A percentile compares a stretch with the other conserved stretches of the same genome.
Conservation (phyloP, 2,113 vertebrate species). For the human (Homo sapiens) region DNA sequence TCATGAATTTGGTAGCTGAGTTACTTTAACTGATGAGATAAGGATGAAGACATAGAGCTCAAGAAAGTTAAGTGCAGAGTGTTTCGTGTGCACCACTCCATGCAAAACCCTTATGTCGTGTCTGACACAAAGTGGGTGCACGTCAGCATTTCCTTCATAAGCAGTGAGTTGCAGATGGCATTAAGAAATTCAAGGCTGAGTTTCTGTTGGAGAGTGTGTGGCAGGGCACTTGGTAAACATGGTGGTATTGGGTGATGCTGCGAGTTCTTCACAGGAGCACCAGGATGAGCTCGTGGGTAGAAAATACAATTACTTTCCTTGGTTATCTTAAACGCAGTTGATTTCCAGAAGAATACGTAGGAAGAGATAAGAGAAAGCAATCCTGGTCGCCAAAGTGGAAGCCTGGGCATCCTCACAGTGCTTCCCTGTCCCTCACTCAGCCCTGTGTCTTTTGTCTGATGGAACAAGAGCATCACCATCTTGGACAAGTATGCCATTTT, state of each 20-base stretch:
- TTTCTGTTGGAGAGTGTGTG: background rate
- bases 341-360: background rate
- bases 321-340: background rate
- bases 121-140: background rate
- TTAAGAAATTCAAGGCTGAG: too few species aligned
- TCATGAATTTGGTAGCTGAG: background rate
- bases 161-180: background rate
- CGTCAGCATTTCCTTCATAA: fast-evolving
- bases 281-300: fast-evolving
- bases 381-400: background rate
- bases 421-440: background rate
- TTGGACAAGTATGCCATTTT: too few species aligned
- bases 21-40: too few species aligned
- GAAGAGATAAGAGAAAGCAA: background rate
- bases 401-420: fast-evolving
- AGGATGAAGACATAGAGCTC: background rate
- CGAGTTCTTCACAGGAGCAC: background rate
- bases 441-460: too few species aligned
- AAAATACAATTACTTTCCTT: too few species aligned
- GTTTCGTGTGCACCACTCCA: background rate
- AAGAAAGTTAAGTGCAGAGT: background rate
- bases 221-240: background rate
- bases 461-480: too few species aligned
- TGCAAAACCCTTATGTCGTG: fast-evolving
- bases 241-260: fast-evolving